A percentile compares a stretch with the other conserved stretches of the same genome.
phyloP scores from a whole-genome alignment of 2,888 invertebrate genomes.

The Adelphocoris suturalis region DNA sequence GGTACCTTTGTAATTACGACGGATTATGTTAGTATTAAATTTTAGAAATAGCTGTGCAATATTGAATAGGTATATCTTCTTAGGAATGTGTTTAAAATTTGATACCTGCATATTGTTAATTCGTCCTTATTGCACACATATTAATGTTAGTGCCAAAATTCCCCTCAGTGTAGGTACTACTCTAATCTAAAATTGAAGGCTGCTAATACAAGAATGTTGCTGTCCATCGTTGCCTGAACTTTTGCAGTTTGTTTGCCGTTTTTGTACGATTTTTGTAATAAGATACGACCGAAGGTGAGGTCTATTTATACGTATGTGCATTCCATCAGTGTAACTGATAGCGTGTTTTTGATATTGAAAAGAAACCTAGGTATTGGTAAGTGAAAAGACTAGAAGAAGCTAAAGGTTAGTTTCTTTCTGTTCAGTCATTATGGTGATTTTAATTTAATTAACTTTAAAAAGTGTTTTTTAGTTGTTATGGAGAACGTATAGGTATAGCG shows the following conservation, averaged over 20 bases:
- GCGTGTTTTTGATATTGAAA: background rate
- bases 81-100: background rate
- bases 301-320: background rate
- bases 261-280: background rate
- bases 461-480: background rate
- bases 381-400: background rate
- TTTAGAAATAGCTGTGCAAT: slow-evolving; percentile 5
- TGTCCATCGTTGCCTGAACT: slow-evolving; percentile 11
- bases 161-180: background rate
- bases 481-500: background rate
- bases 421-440: background rate
- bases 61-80: background rate
- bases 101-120: background rate
- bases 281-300: background rate
- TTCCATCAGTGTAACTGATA: background rate
- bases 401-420: background rate
- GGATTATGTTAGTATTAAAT: background rate
- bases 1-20: background rate
- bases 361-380: background rate
- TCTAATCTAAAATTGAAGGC: background rate
- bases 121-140: background rate
- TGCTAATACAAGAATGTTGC: slow-evolving; percentile 3
- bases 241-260: background rate
- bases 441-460: background rate
- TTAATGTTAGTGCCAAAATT: slow-evolving; percentile 27